phyloP scores from a whole-genome alignment of 2,888 invertebrate species.

The Xestoiulus laeticollis region DNA sequence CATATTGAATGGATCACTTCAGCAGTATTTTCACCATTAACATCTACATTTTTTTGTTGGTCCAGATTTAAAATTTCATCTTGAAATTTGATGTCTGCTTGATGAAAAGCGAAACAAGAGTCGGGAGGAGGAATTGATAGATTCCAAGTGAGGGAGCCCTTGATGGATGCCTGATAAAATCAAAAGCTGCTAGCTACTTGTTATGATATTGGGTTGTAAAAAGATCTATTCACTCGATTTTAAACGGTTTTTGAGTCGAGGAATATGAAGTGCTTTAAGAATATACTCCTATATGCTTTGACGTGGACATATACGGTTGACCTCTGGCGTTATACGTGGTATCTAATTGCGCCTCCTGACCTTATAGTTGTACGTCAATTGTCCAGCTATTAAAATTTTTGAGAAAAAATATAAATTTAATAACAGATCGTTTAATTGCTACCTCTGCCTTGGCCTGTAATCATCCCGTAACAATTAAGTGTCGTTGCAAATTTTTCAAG shows the following conservation, averaged over 20 bases:
- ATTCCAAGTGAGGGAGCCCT: neutral
- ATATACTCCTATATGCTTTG: neutral
- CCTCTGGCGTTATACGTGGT: neutral
- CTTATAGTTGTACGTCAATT: neutral
- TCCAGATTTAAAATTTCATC: neutral
- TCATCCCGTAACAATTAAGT: neutral
- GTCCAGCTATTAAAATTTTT: neutral
- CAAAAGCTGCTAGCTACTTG: constrained; percentile 26
- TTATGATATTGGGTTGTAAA: neutral
- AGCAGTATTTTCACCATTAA: neutral
- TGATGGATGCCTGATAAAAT: constrained; percentile 12
- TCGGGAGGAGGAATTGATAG: neutral
- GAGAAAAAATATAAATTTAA: neutral
- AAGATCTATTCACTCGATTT: constrained; percentile 19
- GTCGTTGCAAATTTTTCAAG: neutral
- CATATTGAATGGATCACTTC: neutral
- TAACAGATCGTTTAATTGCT: neutral
- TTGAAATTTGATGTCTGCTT: neutral
- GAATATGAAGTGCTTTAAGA: neutral
- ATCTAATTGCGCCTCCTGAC: neutral
- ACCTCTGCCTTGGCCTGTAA: neutral
- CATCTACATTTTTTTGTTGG: neutral
- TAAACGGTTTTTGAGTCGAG: neutral
- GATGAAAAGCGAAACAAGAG: constrained; percentile 12
- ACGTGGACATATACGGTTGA: neutral